phyloP scores from a whole-genome alignment of 2,888 invertebrate genomes.

The Gymnoscelis rufifasciata region DNA sequence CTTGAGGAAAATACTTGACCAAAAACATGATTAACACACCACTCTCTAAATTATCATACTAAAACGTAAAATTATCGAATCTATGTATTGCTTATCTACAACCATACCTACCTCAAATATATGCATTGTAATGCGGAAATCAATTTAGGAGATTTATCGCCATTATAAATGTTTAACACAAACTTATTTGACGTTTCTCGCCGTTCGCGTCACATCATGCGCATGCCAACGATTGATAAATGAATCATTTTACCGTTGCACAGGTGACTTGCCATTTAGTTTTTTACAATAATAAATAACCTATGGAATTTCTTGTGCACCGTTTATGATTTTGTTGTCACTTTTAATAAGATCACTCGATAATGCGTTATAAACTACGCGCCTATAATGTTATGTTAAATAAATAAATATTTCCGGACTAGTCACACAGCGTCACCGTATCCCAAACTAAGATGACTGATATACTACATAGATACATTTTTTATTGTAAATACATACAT shows the following conservation, averaged over 20 bases:
- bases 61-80: neutral
- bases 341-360: constrained; percentile 23
- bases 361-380: constrained; percentile 20
- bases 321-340: constrained; percentile 27
- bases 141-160: constrained; percentile 36
- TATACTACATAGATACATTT: too few relatives aligned
- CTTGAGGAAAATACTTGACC: neutral
- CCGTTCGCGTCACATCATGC: constrained; percentile 44
- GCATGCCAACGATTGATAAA: constrained; percentile 50
- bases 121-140: constrained; percentile 35
- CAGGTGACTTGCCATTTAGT: constrained; percentile 59
- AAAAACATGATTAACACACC: neutral
- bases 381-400: constrained; percentile 6
- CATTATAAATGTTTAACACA: constrained; percentile 46
- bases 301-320: constrained; percentile 33
- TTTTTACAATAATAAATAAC: constrained; percentile 38
- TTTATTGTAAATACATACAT: too few relatives aligned
- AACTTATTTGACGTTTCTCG: constrained; percentile 49
- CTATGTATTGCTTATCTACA: constrained; percentile 3
- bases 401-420: too few relatives aligned
- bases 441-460: too few relatives aligned
- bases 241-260: constrained; percentile 48
- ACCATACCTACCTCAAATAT: constrained; percentile 28
- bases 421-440: too few relatives aligned
- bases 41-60: constrained; percentile 4